Evolutionary conservation across 2,113 vertebrate species (phyloP), one percentile per base, ranked within the genome.

Genomic region (Cebus imitator): DNA sequence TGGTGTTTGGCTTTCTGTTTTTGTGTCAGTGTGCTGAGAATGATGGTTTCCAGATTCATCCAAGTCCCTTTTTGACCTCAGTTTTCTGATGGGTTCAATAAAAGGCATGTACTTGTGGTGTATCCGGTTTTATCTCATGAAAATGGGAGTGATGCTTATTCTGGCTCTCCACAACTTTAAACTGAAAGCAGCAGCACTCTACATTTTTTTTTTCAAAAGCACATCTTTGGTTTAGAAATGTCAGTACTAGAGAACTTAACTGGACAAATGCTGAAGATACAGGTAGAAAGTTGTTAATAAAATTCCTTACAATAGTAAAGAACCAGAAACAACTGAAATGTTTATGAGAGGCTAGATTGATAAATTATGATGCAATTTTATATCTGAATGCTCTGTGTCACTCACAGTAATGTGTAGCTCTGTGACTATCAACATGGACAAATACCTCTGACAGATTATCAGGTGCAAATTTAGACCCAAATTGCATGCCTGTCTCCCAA

Each of bases 301-400:
- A 55, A 55, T 9, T 76, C 30, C 2, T 58, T 32, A 16, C 43
- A 21, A 23, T 21, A 43, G 25, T 7, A 20, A 57, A 57, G 87
- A 16, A 7, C 30, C 30, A 40, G 82, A 43, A 70, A 50, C 6
- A 13, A 14, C 0, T 1, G 12, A 14, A 4, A 27, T 23, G 79
- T 25, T 35, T n/a, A 6, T 12, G 6, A 43, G 25, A 73, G 17
- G 17, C 52, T 32, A 6, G 43, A 64, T 75, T 45, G 75, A 32
- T 4, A 13, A 3, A 30, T 32, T 13, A 13, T 0, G 7, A 18
- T 1, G 2, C 5, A 17, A 0, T 2, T 2, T 8, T 3, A 6
- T 17, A 4, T 23, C 1, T 35, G 18, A 40, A 12, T 16, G 66
- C 23, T 18, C 18, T 0, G 0, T 16, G 32, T 32, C 18, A 4